phyloP scores from a whole-genome alignment of 2,113 vertebrate genomes.

The Machaerirhynchus nigripectus region DNA sequence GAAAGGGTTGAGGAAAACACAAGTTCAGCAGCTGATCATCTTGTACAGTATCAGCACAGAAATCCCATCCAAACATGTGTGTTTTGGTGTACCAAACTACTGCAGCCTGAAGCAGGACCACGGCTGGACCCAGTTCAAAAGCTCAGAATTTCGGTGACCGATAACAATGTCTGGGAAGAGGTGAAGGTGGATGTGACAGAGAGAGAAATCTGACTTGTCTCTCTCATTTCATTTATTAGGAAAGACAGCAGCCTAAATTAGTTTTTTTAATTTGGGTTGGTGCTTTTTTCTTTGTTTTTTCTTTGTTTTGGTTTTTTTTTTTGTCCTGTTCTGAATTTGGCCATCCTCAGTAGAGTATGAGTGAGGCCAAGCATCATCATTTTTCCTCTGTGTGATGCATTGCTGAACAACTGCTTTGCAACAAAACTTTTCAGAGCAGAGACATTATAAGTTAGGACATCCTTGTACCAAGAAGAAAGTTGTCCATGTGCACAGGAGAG shows the following conservation, averaged over 20 bases:
- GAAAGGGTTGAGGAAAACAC: background rate
- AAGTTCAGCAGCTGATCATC: background rate
- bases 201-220: background rate
- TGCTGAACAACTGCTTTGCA: background rate
- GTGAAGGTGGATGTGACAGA: background rate
- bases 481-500: background rate
- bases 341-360: accelerated
- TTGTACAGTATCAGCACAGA: background rate
- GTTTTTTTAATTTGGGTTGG: accelerated
- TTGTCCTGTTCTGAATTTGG: background rate
- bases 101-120: background rate
- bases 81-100: background rate
- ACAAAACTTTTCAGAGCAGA: background rate
- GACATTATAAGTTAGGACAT: background rate
- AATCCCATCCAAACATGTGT: background rate
- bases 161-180: background rate
- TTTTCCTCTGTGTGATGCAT: background rate
- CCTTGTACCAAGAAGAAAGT: background rate
- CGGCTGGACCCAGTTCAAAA: background rate
- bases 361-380: background rate
- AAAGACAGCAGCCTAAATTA: background rate
- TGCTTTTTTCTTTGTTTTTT: background rate
- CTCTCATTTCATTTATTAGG: background rate
- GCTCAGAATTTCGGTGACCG: background rate
- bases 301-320: background rate